Percentiles rank a stretch among this genome's conserved stretches.
Evolutionary conservation across 2,797 vertebrate species (phyloP).

Genomic region (Microchirus variegatus): DNA sequence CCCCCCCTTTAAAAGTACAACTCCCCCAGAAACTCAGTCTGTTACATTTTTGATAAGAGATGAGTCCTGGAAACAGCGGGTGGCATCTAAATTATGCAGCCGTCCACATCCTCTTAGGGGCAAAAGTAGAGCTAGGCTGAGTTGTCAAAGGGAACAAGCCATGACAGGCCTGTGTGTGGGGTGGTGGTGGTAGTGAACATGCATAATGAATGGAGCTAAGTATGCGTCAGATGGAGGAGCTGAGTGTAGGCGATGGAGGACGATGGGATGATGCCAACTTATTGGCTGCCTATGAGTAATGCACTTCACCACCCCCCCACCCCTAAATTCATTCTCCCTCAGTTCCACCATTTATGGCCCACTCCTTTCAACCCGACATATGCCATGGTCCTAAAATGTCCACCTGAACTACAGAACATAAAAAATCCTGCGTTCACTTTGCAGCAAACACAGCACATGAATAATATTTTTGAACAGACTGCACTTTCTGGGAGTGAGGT

Average conservation of each 20-base stretch:
- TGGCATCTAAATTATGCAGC: conserved; percentile 83
- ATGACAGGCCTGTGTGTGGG: conserved; percentile 75
- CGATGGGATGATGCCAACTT: conserved; percentile 52
- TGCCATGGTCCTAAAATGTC: conserved; percentile 43
- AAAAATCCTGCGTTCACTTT: too few relatives aligned
- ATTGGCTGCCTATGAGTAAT: conserved; percentile 67
- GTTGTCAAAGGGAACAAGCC: conserved; percentile 80
- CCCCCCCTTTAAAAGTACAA: conserved; percentile 61
- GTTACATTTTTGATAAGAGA: conserved; percentile 79
- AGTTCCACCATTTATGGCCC: conserved; percentile 37
- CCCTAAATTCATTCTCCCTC: conserved; percentile 33
- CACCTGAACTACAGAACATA: conserved; percentile 34
- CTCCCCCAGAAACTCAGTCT: conserved; percentile 68
- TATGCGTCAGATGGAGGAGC: conserved; percentile 72
- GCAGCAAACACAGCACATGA: conserved; percentile 7
- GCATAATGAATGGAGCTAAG: conserved; percentile 85
- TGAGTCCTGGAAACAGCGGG: conserved; percentile 73
- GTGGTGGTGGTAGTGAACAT: conserved; percentile 66
- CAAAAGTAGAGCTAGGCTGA: conserved; percentile 72
- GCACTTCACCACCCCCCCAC: conserved; percentile 59
- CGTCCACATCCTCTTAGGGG: conserved; percentile 73
- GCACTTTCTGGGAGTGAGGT: conserved; percentile 1
- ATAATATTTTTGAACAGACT: conserved; percentile 9
- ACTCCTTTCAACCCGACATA: conserved; percentile 40
- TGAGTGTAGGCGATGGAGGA: conserved; percentile 77